Conservation (phyloP, 2,888 invertebrate genomes). For the Helobdella robusta region DNA sequence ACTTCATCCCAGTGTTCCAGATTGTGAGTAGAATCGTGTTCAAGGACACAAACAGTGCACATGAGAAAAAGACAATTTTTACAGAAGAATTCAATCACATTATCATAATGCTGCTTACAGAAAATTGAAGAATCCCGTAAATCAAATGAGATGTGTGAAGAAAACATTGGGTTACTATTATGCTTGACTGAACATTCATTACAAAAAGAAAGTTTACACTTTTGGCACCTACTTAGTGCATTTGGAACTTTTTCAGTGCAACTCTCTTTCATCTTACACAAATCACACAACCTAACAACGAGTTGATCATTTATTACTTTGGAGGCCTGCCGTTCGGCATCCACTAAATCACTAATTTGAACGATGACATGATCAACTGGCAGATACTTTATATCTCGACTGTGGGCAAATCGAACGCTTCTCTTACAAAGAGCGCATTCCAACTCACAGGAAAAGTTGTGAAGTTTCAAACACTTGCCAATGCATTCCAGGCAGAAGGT, state of each 20-base stretch:
- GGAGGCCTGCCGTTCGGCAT: neutral
- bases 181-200: constrained; percentile 31
- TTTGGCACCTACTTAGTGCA: constrained; percentile 31
- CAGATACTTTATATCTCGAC: constrained; percentile 42
- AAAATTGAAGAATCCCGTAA: constrained; percentile 29
- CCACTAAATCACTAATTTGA: constrained; percentile 34
- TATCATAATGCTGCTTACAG: constrained; percentile 31
- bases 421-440: constrained; percentile 47
- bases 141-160: constrained; percentile 31
- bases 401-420: constrained; percentile 43
- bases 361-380: constrained; percentile 45
- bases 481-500: constrained; percentile 46
- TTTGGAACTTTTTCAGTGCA: constrained; percentile 28
- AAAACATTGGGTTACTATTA: constrained; percentile 30
- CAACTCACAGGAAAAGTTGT: constrained; percentile 42
- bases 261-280: no score
- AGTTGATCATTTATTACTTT: neutral
- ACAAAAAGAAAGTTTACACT: constrained; percentile 35
- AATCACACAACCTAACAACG: constrained; percentile 27
- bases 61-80: constrained; percentile 31
- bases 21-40: constrained; percentile 31
- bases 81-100: constrained; percentile 34
- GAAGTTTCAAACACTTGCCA: constrained; percentile 39
- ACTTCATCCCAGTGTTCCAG: constrained; percentile 32
- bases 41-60: constrained; percentile 35